phyloP scores from a whole-genome alignment of 2,797 vertebrate genomes.

The Eospalax fontanierii region DNA sequence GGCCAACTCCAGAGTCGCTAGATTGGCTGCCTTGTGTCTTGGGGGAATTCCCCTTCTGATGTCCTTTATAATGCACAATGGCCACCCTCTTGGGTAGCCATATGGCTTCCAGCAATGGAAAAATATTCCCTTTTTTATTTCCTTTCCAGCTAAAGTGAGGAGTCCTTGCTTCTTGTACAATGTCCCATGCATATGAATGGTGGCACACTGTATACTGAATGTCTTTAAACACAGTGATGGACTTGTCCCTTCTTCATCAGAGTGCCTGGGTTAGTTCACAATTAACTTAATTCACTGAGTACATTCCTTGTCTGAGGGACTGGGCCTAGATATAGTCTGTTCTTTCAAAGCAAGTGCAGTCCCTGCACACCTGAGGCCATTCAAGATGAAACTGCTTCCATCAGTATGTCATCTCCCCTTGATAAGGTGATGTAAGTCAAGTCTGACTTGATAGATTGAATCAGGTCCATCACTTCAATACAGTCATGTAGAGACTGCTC shows the following conservation, averaged over 20 bases:
- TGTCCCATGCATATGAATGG: neutral
- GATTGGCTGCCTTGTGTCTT: too few relatives aligned
- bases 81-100: too few relatives aligned
- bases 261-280: neutral
- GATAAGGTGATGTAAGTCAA: neutral
- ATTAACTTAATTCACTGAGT: too few relatives aligned
- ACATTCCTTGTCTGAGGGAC: neutral
- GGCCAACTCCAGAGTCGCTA: too few relatives aligned
- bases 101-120: too few relatives aligned
- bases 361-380: neutral
- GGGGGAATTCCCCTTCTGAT: too few relatives aligned
- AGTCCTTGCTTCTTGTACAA: neutral
- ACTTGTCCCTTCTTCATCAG: neutral
- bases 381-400: neutral
- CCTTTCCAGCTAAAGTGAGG: neutral
- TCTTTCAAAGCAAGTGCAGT: neutral
- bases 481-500: too few relatives aligned
- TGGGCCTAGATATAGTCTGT: neutral
- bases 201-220: neutral
- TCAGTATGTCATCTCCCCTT: neutral
- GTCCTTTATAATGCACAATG: too few relatives aligned
- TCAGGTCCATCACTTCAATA: neutral
- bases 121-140: neutral
- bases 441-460: neutral
- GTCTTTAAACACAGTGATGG: neutral